Base-by-base conservation (phyloP, 2,888 invertebrate genomes). In the Blera fallax region DNA sequence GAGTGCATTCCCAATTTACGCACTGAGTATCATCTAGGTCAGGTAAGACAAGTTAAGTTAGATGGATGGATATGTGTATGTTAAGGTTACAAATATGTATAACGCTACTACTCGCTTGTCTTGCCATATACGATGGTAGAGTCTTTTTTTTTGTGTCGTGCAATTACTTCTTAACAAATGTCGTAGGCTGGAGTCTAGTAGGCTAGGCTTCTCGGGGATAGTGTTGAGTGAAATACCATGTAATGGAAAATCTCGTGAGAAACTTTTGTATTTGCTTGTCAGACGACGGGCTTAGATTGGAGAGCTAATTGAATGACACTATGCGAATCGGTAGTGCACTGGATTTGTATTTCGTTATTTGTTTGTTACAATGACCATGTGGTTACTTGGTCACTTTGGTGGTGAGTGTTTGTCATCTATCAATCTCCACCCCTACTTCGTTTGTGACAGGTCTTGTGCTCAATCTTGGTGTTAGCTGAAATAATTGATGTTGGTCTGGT, bases 341-440 rank as follows among this genome's bases (percentile, higher is more conserved):
- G 45, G 34, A 43, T 60, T 62, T 32, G 3, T 10, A 14, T n/a
- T 40, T 62, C 43, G 8, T 40, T 40, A 52, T 11, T 45, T 34
- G n/a, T 45, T 11, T 45, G 48, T 32, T 2, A 27, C 32, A 37
- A 27, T 18, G 77, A 64, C 79, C 83, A 84, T 84, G 83, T 85
- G 84, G 80, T 70, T 65, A 70, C n/a, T 56, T 64, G 16, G 78
- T n/a, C 24, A 24, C 24, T 24, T 24, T 24, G 4, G 24, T 52
- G 40, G 48, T 65, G 40, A 34, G 37, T 24, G 74, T 10, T 60
- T 85, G 80, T 76, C 70, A 45, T 40, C 76, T 54, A 85, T 85
- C 84, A 85, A 85, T 85, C 84, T 80, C 70, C 84, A 85, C 84
- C 84, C 80, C 65, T 76, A 80, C 84, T 69, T 69, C n/a, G 40